Evolutionary conservation across 2,113 vertebrate species (phyloP), one percentile per base, ranked within the genome.

Genomic region (Nannobrachium achirus): DNA sequence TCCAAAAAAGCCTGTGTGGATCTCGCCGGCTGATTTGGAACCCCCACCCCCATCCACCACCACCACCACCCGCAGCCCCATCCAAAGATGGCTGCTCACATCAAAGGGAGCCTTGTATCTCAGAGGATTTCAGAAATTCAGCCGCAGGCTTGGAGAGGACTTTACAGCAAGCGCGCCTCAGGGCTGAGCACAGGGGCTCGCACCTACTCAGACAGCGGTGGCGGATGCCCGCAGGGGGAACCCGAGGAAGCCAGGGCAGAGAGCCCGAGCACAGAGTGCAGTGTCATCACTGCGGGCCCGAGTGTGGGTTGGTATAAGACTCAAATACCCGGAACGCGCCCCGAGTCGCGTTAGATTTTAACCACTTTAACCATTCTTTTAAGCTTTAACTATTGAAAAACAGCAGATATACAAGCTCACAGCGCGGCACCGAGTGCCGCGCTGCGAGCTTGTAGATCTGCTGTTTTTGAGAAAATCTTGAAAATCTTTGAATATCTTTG

Each of bases 31-130:
- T 75, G 63, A 86, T 74, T 73, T 63, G 75, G 55, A 64, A 33
- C 14, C 14, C 10, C 3, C 19, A n/a, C 14, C 19, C 33, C 19
- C 53, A 25, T 16, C 8, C 15, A 6, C 51, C 51, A 15, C 49
- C 69, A 45, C 18, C 69, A 74, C 52, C 74, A 82, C 87, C 88
- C 48, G 72, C 67, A 85, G 88, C 83, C 72, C 70, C 84, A n/a
- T 89, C 79, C 76, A 81, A 86, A 91, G 86, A 88, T 71, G 69
- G 86, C 86, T 79, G 87, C 81, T 87, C 79, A 91, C 92, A 93
- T 93, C 90, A 93, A 93, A 93, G 91, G 50, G 64, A 68, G 80
- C 44, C 61, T 72, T 58, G 71, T 75, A 77, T 91, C 91, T 91
- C 92, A 76, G 84, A 90, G 92, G 86, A 92, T 89, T 79, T 70